Base-by-base conservation (phyloP, 2,888 invertebrate species). In the Conchocele bisecta region DNA sequence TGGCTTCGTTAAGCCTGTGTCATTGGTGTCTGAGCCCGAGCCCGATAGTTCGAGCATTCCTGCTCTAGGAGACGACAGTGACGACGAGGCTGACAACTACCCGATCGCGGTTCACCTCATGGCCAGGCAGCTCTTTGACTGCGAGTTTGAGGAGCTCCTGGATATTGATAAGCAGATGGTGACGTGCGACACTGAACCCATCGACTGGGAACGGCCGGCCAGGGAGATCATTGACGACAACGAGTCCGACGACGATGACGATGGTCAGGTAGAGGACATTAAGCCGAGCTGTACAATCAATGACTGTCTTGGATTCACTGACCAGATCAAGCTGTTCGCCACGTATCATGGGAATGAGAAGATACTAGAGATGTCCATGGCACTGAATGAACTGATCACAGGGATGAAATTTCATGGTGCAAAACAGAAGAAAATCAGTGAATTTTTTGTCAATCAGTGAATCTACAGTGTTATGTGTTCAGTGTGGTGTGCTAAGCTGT, bases 81-180 rank as follows among this genome's bases (percentile, higher is more conserved):
- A 53, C 29, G 35, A 53, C 22, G 53, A 53, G 24, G 53, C 33
- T 53, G 53, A 53, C 17, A 35, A 53, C 22, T 22, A 33, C 9
- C 53, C 48, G 9, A 17, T 48, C 7, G 48, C 48, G 31, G 20
- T 48, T 9, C 29, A 13, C 3, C 17, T 17, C 26, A n/a, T 48
- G 6, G 9, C 48, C 15, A 48, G 28, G 17, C 28, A 48, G 29
- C 26, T 48, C 24, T 46, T 46, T 46, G 46, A 46, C 46, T 46
- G 46, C 28, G 46, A 46, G 5, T 46, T 46, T 46, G 9, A 46
- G 22, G 46, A 46, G 46, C 46, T 46, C 3, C 13, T 22, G 3
- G 28, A 4, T 17, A 20, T 46, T 20, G 46, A 46, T 22, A 20
- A 5, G 17, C 13, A 7, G 15, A n/a, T 46, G 46, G 20, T 22